phyloP scores from a whole-genome alignment of 2,113 vertebrate genomes.

The Osmerus mordax region DNA sequence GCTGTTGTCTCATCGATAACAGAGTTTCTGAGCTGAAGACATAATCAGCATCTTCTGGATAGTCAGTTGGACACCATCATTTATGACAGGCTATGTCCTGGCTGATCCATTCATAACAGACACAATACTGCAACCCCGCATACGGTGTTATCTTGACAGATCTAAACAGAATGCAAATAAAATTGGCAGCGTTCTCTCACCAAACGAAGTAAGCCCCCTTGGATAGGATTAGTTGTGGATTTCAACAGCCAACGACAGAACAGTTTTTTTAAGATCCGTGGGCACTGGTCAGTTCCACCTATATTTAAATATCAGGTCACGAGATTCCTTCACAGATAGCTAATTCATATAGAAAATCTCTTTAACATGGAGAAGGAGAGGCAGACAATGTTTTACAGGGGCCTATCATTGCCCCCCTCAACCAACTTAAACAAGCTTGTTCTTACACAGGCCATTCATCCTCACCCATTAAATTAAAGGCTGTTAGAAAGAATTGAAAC shows the following conservation, averaged over 20 bases:
- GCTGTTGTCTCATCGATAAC: too few species aligned
- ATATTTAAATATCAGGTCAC: slow-evolving; percentile 23
- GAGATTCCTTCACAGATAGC: too few species aligned
- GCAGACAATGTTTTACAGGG: slow-evolving; percentile 5
- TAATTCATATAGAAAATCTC: too few species aligned
- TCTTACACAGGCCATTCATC: slow-evolving; percentile 43
- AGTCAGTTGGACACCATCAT: slow-evolving; percentile 26
- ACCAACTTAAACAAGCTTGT: slow-evolving; percentile 58
- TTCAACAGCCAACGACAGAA: slow-evolving; percentile 40
- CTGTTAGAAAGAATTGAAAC: neutral
- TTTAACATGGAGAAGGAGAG: neutral
- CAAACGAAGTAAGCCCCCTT: slow-evolving; percentile 2
- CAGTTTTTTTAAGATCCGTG: slow-evolving; percentile 35
- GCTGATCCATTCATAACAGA: slow-evolving; percentile 22
- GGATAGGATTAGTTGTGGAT: slow-evolving; percentile 30
- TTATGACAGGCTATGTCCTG: slow-evolving; percentile 35
- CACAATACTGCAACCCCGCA: slow-evolving; percentile 8
- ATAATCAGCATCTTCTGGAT: slow-evolving; percentile 10
- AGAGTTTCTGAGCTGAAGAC: too few species aligned
- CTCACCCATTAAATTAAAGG: neutral
- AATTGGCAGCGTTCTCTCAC: slow-evolving; percentile 8
- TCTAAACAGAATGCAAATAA: slow-evolving; percentile 34
- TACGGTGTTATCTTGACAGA: too few species aligned
- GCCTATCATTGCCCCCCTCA: slow-evolving; percentile 55
- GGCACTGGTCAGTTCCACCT: slow-evolving; percentile 64